These are phyloP conservation scores for Pterocles burchelli DNA, from an alignment of 2,113 vertebrate genomes.

Conservation along the genomic window DNA sequence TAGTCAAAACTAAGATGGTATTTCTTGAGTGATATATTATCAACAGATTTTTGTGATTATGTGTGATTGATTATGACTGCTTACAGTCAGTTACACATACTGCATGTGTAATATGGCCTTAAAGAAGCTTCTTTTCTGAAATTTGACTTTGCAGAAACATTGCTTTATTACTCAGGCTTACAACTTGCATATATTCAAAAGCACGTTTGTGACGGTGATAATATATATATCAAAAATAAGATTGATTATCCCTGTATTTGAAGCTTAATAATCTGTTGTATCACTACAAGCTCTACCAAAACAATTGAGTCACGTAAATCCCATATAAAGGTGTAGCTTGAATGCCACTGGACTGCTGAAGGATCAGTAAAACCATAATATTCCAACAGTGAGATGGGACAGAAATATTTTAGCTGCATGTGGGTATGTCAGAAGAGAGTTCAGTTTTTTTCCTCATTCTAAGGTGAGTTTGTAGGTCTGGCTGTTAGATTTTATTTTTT, in stretches of 20 bases:
- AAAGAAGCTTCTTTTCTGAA: neutral
- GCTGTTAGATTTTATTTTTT: neutral
- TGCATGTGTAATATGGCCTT: neutral
- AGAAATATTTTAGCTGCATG: neutral
- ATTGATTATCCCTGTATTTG: neutral
- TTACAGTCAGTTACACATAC: neutral
- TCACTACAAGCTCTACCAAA: neutral
- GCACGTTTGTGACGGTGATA: neutral
- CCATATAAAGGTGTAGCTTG: neutral
- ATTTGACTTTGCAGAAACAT: neutral
- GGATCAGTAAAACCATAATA: neutral
- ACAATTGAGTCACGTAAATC: neutral
- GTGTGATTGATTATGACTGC: neutral
- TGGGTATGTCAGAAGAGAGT: neutral
- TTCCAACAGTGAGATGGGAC: neutral
- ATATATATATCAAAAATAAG: neutral
- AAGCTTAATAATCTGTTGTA: neutral
- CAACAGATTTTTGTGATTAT: neutral
- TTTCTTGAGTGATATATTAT: neutral
- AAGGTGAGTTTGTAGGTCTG: neutral
- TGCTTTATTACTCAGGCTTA: neutral
- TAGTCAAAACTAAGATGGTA: neutral
- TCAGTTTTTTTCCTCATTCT: neutral
- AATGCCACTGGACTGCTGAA: slow-evolving; percentile 3
- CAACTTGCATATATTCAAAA: neutral